phyloP scores from a whole-genome alignment of 2,888 invertebrate species.

The Drosophila pseudotalamancana region DNA sequence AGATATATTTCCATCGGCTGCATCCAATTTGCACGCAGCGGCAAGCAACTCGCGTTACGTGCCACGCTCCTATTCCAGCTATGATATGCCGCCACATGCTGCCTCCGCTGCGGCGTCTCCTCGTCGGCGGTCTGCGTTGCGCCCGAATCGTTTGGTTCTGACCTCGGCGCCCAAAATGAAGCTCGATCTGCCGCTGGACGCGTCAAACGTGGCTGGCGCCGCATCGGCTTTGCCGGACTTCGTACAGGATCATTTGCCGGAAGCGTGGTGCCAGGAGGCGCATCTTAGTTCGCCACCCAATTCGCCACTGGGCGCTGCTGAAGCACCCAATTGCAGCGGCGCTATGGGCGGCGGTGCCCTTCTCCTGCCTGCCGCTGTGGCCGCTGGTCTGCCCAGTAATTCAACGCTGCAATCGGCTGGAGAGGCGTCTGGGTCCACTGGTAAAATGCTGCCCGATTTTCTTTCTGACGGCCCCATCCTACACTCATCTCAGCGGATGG shows the following conservation, averaged over 20 bases:
- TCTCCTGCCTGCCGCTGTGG: slow-evolving; percentile 34
- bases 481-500: slow-evolving; percentile 84
- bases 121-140: slow-evolving; percentile 52
- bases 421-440: slow-evolving; percentile 45
- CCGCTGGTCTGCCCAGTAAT: slow-evolving; percentile 52
- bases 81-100: slow-evolving; percentile 81
- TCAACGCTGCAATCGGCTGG: slow-evolving; percentile 32
- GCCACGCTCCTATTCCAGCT: slow-evolving; percentile 84
- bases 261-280: slow-evolving; percentile 86
- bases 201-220: slow-evolving; percentile 56
- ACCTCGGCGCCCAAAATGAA: slow-evolving; percentile 74
- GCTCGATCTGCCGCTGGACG: slow-evolving; percentile 75
- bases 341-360: slow-evolving; percentile 46
- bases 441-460: slow-evolving; percentile 87
- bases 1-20: slow-evolving; percentile 64
- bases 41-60: slow-evolving; percentile 69
- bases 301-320: slow-evolving; percentile 75
- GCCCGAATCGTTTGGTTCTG: slow-evolving; percentile 75
- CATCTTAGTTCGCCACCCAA: slow-evolving; percentile 81
- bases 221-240: slow-evolving; percentile 90
- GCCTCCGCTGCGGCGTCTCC: slow-evolving; percentile 57
- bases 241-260: slow-evolving; percentile 94
- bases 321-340: slow-evolving; percentile 47
- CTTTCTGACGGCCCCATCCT: slow-evolving; percentile 88
- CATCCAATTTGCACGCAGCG: slow-evolving; percentile 46